These are phyloP conservation scores for Dendroctonus ponderosae DNA, from an alignment of 1,140 invertebrate species.

Conservation along the genomic window DNA sequence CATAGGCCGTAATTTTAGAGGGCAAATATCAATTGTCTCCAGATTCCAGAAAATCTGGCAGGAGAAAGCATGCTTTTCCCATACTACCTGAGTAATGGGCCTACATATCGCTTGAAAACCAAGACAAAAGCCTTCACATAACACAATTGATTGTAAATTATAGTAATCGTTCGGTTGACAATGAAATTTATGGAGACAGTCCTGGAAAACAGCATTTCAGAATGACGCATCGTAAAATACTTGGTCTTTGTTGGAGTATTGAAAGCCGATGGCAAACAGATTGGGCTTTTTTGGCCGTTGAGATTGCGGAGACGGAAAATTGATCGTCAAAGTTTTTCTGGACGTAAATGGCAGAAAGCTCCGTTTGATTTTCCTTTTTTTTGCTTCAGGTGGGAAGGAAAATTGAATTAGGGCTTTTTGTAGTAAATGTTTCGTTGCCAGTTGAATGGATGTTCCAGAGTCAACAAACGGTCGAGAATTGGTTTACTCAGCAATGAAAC, in stretches of 20 bases:
- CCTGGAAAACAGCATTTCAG: slow-evolving; percentile 7
- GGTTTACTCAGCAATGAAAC: too few relatives aligned
- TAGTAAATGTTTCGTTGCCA: background rate
- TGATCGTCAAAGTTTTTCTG: slow-evolving; percentile 13
- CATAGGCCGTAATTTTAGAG: too few relatives aligned
- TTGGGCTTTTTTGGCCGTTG: slow-evolving; percentile 5
- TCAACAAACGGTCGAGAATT: too few relatives aligned
- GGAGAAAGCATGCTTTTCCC: too few relatives aligned
- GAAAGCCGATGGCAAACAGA: slow-evolving; percentile 12
- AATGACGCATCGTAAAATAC: slow-evolving; percentile 9
- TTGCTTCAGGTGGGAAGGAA: background rate
- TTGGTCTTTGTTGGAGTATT: slow-evolving; percentile 9
- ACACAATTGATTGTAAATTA: too few relatives aligned
- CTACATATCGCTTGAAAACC: too few relatives aligned
- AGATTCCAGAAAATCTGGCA: too few relatives aligned
- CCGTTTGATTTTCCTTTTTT: slow-evolving; percentile 11
- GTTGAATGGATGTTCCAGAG: background rate
- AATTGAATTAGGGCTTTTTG: background rate
- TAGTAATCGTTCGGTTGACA: too few relatives aligned
- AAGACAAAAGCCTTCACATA: too few relatives aligned
- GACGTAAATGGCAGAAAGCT: too few relatives aligned
- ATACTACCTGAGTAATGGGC: too few relatives aligned
- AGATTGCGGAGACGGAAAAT: slow-evolving; percentile 10
- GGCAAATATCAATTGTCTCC: too few relatives aligned
- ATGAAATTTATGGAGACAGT: background rate